Conservation (phyloP, 2,888 invertebrate species). For the Neocrepidodera transversa region DNA sequence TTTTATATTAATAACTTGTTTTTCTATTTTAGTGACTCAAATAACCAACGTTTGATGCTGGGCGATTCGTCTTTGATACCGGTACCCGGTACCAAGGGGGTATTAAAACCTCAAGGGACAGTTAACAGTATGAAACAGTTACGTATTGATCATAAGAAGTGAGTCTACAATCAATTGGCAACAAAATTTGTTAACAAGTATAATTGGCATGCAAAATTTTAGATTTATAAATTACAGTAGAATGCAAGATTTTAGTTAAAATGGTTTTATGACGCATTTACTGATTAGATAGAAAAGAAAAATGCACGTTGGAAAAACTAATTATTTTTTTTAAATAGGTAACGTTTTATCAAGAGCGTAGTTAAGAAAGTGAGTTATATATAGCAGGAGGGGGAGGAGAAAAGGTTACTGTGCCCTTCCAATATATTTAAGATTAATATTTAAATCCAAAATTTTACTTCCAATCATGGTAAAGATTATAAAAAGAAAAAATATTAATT, state of each 20-base stretch:
- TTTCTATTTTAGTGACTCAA: conserved; percentile 77
- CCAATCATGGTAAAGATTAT: too few species aligned
- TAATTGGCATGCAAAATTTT: conserved; percentile 38
- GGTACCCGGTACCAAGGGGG: conserved; percentile 78
- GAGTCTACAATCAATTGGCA: conserved; percentile 53
- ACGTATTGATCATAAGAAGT: conserved; percentile 90
- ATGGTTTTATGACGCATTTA: conserved; percentile 12
- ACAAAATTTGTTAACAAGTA: conserved; percentile 26
- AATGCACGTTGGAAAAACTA: neutral
- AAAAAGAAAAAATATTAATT: too few species aligned
- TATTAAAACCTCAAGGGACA: conserved; percentile 85
- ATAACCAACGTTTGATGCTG: conserved; percentile 88
- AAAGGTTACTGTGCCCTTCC: too few species aligned
- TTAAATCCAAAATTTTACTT: too few species aligned
- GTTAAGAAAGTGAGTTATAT: too few species aligned
- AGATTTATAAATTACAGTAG: neutral
- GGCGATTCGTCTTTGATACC: conserved; percentile 95
- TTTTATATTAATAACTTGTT: neutral
- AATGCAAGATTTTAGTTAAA: neutral
- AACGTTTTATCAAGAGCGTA: too few species aligned
- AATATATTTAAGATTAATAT: too few species aligned
- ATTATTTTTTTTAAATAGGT: neutral
- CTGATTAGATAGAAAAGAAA: neutral
- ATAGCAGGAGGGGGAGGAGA: too few species aligned
- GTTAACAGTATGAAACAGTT: conserved; percentile 81